Conservation (phyloP, 2,113 vertebrate genomes). For the Mormyrus lacerda region DNA sequence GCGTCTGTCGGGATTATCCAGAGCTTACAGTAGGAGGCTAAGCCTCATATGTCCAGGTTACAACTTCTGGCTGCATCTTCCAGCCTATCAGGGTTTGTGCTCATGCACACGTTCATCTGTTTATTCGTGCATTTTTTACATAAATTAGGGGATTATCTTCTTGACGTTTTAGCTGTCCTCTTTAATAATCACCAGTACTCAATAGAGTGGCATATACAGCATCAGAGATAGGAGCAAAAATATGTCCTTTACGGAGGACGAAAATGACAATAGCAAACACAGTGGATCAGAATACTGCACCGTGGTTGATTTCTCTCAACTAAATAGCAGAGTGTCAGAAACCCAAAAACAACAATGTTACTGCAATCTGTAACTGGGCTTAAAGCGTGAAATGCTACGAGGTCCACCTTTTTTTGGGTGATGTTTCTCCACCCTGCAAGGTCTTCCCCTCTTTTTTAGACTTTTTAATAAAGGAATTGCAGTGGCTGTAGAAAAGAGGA, state of each 20-base stretch:
- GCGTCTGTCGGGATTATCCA: not conserved
- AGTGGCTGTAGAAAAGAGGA: not conserved
- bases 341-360: not conserved
- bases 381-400: not conserved
- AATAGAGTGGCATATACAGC: not conserved
- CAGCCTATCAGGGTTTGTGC: not conserved
- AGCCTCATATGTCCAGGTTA: not conserved
- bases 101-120: not conserved
- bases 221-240: not conserved
- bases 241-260: not conserved
- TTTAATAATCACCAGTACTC: not conserved
- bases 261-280: not conserved
- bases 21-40: not conserved
- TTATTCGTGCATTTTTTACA: not conserved
- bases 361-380: not conserved
- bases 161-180: not conserved
- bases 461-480: not conserved
- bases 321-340: not conserved
- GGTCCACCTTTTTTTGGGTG: not conserved
- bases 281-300: not conserved
- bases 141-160: not conserved
- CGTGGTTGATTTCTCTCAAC: not conserved
- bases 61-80: not conserved
- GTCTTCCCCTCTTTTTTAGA: not conserved
- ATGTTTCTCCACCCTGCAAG: not conserved